These are phyloP conservation scores for Panagrolaimus sp. DNA, from an alignment of 1,140 invertebrate species.

Conservation along the genomic window DNA sequence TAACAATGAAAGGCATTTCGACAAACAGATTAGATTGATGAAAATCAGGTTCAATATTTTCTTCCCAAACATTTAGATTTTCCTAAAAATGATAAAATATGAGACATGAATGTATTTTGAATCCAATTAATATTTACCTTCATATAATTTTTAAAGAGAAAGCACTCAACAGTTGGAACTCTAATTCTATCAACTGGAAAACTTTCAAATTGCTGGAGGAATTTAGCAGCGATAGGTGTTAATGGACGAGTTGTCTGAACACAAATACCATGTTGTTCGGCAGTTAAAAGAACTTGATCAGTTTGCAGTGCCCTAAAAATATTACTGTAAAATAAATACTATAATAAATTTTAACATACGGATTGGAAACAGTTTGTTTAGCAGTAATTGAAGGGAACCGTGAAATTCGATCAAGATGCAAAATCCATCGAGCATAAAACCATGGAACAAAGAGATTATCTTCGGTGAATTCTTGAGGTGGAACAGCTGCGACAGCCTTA, in stretches of 20 bases:
- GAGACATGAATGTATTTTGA: too few relatives aligned
- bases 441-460: background rate
- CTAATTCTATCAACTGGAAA: background rate
- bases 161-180: constrained; percentile 7
- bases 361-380: constrained; percentile 7
- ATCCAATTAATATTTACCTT: background rate
- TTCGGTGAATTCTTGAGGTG: background rate
- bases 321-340: too few relatives aligned
- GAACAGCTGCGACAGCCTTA: background rate
- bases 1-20: background rate
- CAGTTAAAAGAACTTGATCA: constrained; percentile 2
- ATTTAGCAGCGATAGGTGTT: background rate
- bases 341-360: background rate
- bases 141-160: background rate
- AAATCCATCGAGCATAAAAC: constrained; percentile 11
- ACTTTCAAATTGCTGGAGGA: background rate
- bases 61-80: constrained; percentile 9
- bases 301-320: background rate
- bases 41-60: background rate
- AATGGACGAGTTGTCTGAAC: background rate
- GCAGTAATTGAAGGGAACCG: background rate
- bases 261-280: constrained; percentile 1
- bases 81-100: background rate
- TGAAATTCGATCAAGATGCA: background rate
- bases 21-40: background rate